Conservation (phyloP, 2,797 vertebrate genomes). For the Anabacerthia variegaticeps region DNA sequence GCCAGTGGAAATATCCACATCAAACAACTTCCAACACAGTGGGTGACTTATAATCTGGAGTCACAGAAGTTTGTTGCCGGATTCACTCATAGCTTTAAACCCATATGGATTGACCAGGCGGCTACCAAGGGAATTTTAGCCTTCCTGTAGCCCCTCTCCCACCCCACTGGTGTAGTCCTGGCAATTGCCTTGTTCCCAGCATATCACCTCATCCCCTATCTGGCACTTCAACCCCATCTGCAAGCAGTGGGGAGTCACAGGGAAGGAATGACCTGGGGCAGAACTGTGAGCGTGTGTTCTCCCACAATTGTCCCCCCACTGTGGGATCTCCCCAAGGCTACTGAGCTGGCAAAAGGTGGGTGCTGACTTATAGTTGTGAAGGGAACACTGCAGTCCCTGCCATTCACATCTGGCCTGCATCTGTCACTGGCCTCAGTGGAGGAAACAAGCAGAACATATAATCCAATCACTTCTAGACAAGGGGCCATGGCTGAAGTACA, state of each 20-base stretch:
- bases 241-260: neutral
- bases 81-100: neutral
- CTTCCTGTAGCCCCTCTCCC: neutral
- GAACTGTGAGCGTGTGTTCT: neutral
- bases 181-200: neutral
- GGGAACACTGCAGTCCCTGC: neutral
- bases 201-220: neutral
- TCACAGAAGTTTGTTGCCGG: neutral
- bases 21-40: neutral
- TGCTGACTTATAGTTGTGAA: neutral
- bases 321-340: neutral
- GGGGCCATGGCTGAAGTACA: neutral
- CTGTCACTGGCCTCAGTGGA: neutral
- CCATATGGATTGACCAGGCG: neutral
- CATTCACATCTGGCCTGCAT: conserved; percentile 6
- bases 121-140: neutral
- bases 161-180: neutral
- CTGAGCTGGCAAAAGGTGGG: neutral
- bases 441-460: neutral
- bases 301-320: neutral
- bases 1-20: neutral
- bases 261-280: neutral
- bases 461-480: neutral
- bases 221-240: neutral
- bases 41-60: neutral